Evolutionary conservation across 2,113 vertebrate genomes (phyloP), one percentile per base, ranked within the genome.

Genomic region (Cinclus cinclus): DNA sequence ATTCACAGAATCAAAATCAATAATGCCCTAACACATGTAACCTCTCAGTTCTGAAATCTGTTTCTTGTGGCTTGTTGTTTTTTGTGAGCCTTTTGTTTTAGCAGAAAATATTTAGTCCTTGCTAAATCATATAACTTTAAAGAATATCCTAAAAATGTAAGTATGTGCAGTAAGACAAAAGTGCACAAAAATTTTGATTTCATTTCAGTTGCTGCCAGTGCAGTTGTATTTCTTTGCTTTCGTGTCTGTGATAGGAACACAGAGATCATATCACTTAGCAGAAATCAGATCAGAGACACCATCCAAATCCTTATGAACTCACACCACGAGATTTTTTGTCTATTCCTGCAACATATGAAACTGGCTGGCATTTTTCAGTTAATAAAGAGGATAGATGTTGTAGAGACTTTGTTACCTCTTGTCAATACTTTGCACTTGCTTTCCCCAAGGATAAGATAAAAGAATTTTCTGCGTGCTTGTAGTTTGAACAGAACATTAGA

Each of bases 361-460:
- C 63, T 74, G n/a, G 20, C 23, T 91, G 33, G 15, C 59, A 78
- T 90, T 90, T 89, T 70, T 65, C 15, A 49, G 28, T 78, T 95
- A 76, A 85, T 82, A 68, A 90, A 67, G 74, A 85, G 60, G 37
- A 86, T 47, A 58, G 39, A 82, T 70, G 21, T 12, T 69, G 70
- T 53, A 92, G 85, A 47, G 76, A 82, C 33, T 83, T 90, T 50
- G 47, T 93, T 96, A 79, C 75, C 59, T 92, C 70, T 62, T 20
- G 15, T 37, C 91, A 76, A 84, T 80, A 67, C 35, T 94, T 87
- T 91, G 50, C 83, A 80, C 49, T 52, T 52, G 50, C 50, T 75
- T 95, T 91, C 62, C 88, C 46, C 17, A 79, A 78, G 88, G 87
- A 82, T 63, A 88, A 95, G 87, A 93, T 94, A 62, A 96, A 96